These are phyloP conservation scores for Tupiocoris notatus DNA, from an alignment of 2,888 invertebrate species.

Conservation along the genomic window DNA sequence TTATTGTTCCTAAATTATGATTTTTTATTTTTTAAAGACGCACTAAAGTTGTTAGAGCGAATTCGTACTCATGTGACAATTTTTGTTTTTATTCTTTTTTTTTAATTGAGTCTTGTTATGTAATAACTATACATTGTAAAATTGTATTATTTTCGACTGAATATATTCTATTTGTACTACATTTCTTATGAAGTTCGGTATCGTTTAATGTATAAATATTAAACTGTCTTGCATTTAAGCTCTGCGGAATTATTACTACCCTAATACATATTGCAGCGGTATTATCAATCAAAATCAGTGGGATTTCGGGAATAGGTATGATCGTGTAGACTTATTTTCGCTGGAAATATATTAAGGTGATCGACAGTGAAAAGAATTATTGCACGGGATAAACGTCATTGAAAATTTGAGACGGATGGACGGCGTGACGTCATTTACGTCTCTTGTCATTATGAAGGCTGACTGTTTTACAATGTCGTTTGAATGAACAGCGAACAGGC, in stretches of 20 bases:
- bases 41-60: background rate
- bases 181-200: slow-evolving; percentile 31
- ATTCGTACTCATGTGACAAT: slow-evolving; percentile 4
- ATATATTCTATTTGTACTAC: slow-evolving; percentile 40
- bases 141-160: slow-evolving; percentile 42
- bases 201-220: slow-evolving; percentile 35
- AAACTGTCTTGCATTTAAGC: slow-evolving; percentile 37
- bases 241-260: too few relatives aligned
- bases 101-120: slow-evolving; percentile 28
- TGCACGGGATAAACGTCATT: too few relatives aligned
- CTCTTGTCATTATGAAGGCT: too few relatives aligned
- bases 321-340: background rate
- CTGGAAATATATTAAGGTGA: too few relatives aligned
- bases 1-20: slow-evolving; percentile 33
- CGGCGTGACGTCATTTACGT: too few relatives aligned
- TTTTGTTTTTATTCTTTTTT: slow-evolving; percentile 3
- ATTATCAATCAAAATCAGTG: too few relatives aligned
- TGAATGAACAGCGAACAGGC: too few relatives aligned
- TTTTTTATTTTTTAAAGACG: slow-evolving; percentile 2
- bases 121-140: slow-evolving; percentile 20
- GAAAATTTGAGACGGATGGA: too few relatives aligned
- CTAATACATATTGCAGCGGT: too few relatives aligned
- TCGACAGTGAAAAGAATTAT: too few relatives aligned
- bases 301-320: too few relatives aligned
- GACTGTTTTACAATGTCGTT: too few relatives aligned